phyloP scores from a whole-genome alignment of 2,797 vertebrate genomes.

The Anabacerthia variegaticeps region DNA sequence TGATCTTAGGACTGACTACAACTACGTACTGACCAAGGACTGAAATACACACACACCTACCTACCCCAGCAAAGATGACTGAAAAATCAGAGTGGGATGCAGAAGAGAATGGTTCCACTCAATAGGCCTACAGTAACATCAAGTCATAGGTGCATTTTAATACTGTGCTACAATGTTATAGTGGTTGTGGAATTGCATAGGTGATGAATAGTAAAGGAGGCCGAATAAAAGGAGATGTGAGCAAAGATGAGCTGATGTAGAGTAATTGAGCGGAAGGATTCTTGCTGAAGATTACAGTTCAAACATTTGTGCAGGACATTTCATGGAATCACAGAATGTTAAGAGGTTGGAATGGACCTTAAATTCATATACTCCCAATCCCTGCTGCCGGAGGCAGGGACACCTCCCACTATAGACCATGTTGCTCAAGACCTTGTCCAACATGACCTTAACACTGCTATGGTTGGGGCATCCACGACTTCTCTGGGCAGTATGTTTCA shows the following conservation, averaged over 20 bases:
- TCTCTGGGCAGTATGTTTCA: background rate
- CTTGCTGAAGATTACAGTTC: background rate
- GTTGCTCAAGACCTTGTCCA: background rate
- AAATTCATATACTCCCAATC: background rate
- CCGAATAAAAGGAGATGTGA: background rate
- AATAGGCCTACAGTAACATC: background rate
- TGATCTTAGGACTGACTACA: background rate
- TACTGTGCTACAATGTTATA: background rate
- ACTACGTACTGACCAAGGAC: background rate
- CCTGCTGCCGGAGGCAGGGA: accelerated
- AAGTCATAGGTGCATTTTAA: background rate
- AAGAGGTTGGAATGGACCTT: background rate
- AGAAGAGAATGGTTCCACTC: background rate
- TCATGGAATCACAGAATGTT: background rate
- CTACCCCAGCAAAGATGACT: accelerated
- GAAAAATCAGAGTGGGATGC: background rate
- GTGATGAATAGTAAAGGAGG: background rate
- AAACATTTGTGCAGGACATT: background rate
- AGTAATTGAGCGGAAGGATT: background rate
- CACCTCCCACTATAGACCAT: background rate
- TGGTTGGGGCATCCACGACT: background rate
- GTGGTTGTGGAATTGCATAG: background rate
- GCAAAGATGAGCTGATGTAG: background rate
- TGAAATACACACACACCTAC: background rate
- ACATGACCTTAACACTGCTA: background rate